A percentile compares a stretch with the other conserved stretches of the same genome.
These are phyloP conservation scores for Sepiola atlantica DNA, from an alignment of 2,888 invertebrate species.

Conservation along the genomic window DNA sequence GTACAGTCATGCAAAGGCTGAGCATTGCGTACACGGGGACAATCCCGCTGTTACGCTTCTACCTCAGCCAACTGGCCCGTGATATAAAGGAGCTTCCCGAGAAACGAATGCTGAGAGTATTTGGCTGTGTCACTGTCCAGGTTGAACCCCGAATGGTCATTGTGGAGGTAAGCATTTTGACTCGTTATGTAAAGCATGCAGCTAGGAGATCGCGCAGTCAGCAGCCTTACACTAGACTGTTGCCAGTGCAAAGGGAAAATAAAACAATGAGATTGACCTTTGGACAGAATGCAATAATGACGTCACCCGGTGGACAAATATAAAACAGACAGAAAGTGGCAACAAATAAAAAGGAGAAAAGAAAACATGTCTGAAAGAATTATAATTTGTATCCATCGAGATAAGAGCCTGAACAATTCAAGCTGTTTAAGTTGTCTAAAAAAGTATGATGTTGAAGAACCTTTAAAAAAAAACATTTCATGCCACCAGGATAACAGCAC, in stretches of 20 bases:
- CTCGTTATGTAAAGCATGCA: not conserved
- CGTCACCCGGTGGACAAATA: too few species aligned
- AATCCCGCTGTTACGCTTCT: constrained; percentile 77
- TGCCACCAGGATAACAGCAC: too few species aligned
- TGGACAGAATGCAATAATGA: too few species aligned
- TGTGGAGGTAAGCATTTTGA: constrained; percentile 80
- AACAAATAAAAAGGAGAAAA: too few species aligned
- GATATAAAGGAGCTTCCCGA: constrained; percentile 67
- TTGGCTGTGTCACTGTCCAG: constrained; percentile 87
- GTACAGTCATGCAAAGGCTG: constrained; percentile 92
- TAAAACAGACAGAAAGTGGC: too few species aligned
- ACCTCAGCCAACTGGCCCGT: constrained; percentile 74
- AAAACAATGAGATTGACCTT: too few species aligned
- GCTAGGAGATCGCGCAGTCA: not conserved
- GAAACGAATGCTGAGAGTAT: constrained; percentile 80
- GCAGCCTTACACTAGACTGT: not conserved
- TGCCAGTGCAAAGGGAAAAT: not conserved
- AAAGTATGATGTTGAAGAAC: too few species aligned
- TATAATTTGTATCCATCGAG: too few species aligned
- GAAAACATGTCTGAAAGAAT: too few species aligned
- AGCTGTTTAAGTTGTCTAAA: too few species aligned
- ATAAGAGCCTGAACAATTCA: too few species aligned
- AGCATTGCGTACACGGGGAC: constrained; percentile 90
- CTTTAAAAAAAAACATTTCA: too few species aligned
- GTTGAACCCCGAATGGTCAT: constrained; percentile 88